These are phyloP conservation scores for Leptocoma aspasia DNA, from an alignment of 2,113 vertebrate species.

Conservation along the genomic window DNA sequence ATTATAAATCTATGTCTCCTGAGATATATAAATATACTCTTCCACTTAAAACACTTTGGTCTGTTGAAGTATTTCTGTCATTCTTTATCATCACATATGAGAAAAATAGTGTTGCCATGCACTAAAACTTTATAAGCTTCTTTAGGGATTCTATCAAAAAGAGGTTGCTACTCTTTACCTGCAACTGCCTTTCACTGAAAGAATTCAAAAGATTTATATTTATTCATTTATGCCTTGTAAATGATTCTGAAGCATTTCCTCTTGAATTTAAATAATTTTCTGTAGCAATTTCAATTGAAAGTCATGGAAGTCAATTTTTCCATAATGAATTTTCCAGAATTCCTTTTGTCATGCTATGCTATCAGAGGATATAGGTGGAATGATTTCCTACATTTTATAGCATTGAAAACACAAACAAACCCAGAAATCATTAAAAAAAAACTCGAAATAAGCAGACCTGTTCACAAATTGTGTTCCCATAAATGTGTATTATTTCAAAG, in stretches of 20 bases:
- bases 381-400: neutral
- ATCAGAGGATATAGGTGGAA: neutral
- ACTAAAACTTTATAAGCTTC: neutral
- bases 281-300: neutral
- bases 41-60: neutral
- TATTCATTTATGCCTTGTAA: neutral
- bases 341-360: neutral
- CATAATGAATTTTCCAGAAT: neutral
- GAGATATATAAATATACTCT: neutral
- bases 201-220: neutral
- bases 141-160: neutral
- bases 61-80: neutral
- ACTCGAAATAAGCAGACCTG: accelerated
- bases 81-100: neutral
- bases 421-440: neutral
- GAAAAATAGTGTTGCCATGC: neutral
- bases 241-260: neutral
- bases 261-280: neutral
- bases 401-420: neutral
- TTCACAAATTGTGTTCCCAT: neutral
- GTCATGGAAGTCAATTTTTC: neutral
- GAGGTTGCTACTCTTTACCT: neutral
- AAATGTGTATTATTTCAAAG: neutral
- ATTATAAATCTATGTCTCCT: neutral
- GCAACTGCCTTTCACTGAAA: neutral